Evolutionary conservation across 2,888 invertebrate species (phyloP).

Genomic region (Tetranychus piercei): DNA sequence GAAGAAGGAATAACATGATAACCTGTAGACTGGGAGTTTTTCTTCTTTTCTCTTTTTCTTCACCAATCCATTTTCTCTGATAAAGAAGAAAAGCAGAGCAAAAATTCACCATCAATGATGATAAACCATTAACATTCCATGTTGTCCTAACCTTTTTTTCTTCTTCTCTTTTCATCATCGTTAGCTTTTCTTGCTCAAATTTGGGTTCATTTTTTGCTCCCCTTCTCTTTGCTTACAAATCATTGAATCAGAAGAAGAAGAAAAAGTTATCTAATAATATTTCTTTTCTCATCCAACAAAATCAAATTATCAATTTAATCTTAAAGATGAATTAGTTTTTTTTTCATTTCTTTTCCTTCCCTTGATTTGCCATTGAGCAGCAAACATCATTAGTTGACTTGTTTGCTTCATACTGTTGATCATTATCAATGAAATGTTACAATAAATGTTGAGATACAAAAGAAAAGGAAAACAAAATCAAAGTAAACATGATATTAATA

Average conservation of each 20-base stretch:
- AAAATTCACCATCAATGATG: neutral
- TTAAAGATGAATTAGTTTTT: too few relatives aligned
- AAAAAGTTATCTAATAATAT: neutral
- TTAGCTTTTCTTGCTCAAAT: neutral
- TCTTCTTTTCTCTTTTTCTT: constrained; percentile 1
- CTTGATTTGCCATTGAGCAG: too few relatives aligned
- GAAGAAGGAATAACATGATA: neutral
- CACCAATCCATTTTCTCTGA: neutral
- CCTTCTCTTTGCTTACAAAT: neutral
- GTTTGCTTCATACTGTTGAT: too few relatives aligned
- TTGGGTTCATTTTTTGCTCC: neutral
- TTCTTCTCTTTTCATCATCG: constrained; percentile 3
- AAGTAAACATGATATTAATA: neutral
- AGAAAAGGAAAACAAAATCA: neutral
- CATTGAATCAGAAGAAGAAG: neutral
- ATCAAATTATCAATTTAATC: too few relatives aligned
- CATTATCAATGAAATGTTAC: too few relatives aligned
- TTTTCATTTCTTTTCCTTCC: too few relatives aligned
- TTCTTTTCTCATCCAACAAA: too few relatives aligned
- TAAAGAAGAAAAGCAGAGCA: neutral
- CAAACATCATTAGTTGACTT: too few relatives aligned
- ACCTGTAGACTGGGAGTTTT: neutral
- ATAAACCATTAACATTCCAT: neutral
- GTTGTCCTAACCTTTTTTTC: constrained; percentile 1
- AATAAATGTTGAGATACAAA: too few relatives aligned